A percentile compares a stretch with the other conserved stretches of the same genome.
Conservation (phyloP, 2,888 invertebrate species). For the Leptinotarsa peninsularis region DNA sequence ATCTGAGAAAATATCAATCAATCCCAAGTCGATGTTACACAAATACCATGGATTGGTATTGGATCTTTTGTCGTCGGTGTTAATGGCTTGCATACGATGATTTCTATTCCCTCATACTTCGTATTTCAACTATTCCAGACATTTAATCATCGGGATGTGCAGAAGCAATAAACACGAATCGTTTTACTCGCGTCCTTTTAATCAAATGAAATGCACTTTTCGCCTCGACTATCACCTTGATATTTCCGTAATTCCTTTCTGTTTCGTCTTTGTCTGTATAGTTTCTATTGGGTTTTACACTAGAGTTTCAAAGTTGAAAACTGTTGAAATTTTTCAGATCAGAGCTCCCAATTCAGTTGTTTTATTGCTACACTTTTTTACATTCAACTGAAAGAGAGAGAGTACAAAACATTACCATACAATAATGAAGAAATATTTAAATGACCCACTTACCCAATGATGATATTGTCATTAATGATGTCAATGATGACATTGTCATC, state of each 20-base stretch:
- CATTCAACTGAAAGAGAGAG: too few species aligned
- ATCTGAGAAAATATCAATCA: too few species aligned
- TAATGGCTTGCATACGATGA: neutral
- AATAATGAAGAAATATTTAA: too few species aligned
- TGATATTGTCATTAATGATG: too few species aligned
- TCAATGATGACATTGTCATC: too few species aligned
- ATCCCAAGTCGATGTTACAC: too few species aligned
- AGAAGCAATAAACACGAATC: slow-evolving; percentile 20
- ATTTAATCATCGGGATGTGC: slow-evolving; percentile 13
- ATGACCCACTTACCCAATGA: too few species aligned
- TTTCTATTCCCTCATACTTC: neutral
- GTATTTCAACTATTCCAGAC: slow-evolving; percentile 10
- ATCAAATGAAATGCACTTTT: slow-evolving; percentile 38
- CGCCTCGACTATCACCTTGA: slow-evolving; percentile 34
- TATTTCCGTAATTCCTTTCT: slow-evolving; percentile 32
- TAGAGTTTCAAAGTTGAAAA: slow-evolving; percentile 32
- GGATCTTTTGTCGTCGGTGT: neutral
- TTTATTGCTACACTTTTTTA: too few species aligned
- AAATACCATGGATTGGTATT: neutral
- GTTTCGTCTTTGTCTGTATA: slow-evolving; percentile 23
- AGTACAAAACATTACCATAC: too few species aligned
- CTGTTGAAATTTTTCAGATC: slow-evolving; percentile 31
- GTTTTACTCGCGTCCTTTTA: slow-evolving; percentile 18
- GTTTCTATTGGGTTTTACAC: slow-evolving; percentile 21
- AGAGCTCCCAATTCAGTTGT: slow-evolving; percentile 10